A percentile compares a stretch with the other conserved stretches of the same genome.
Conservation (phyloP, 2,113 vertebrate genomes). For the Myrmecobius fasciatus region DNA sequence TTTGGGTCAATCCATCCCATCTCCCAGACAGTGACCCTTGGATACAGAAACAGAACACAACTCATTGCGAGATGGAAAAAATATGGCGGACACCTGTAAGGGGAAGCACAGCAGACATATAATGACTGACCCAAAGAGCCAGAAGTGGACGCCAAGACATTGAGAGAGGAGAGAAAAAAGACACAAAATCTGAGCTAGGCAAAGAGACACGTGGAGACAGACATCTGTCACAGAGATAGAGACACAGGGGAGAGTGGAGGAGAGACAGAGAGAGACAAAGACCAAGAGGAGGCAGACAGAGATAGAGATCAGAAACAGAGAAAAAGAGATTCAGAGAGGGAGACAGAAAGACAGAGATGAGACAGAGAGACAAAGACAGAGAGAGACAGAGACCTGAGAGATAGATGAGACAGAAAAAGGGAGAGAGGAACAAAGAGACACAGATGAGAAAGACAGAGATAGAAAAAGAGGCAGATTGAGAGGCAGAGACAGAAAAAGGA, state of each 20-base stretch:
- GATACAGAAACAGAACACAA: neutral
- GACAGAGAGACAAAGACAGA: no score
- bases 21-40: neutral
- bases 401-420: no score
- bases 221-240: neutral
- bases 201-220: neutral
- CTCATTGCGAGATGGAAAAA: neutral
- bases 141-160: neutral
- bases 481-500: no score
- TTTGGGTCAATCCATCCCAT: neutral
- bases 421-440: no score
- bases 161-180: neutral
- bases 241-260: neutral
- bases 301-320: no score
- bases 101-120: neutral
- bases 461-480: no score
- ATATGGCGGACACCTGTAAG: neutral
- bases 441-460: no score
- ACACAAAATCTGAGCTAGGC: neutral
- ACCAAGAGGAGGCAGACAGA: no score
- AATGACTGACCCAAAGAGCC: neutral
- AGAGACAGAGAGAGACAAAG: no score
- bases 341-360: no score
- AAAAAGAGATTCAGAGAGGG: no score
- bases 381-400: neutral